Conservation (phyloP, 2,797 vertebrate species). For the Phrynocephalus guinanensis region DNA sequence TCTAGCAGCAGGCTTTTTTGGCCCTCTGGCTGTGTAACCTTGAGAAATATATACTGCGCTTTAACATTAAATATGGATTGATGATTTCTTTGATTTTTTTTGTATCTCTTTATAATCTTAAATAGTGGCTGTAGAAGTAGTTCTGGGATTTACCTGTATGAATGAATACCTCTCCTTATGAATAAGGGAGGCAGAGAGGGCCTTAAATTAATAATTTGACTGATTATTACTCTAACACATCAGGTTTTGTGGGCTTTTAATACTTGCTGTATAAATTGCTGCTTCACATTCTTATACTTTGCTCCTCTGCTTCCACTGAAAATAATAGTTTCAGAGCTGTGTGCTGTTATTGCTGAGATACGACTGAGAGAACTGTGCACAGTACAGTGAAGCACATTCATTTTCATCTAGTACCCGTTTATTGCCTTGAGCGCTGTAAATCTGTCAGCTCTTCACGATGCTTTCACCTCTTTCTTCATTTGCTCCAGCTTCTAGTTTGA, state of each 20-base stretch:
- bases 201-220: constrained; percentile 45
- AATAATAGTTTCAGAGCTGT: constrained; percentile 74
- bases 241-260: constrained; percentile 49
- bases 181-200: constrained; percentile 43
- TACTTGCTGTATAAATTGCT: constrained; percentile 38
- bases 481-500: constrained; percentile 85
- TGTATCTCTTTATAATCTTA: constrained; percentile 28
- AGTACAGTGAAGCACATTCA: constrained; percentile 76
- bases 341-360: constrained; percentile 73
- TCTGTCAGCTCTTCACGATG: constrained; percentile 84
- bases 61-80: not conserved
- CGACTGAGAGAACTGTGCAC: constrained; percentile 70
- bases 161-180: constrained; percentile 38
- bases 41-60: not conserved
- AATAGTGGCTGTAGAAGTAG: constrained; percentile 23
- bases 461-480: constrained; percentile 86
- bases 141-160: constrained; percentile 33
- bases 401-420: constrained; percentile 79
- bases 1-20: constrained; percentile 12
- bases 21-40: not conserved
- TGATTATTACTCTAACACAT: constrained; percentile 48
- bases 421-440: constrained; percentile 85
- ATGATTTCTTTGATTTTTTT: not conserved
- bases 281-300: constrained; percentile 57
- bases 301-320: constrained; percentile 59